Evolutionary conservation across 2,888 invertebrate species (phyloP).

Genomic region (Diaphora mendica): DNA sequence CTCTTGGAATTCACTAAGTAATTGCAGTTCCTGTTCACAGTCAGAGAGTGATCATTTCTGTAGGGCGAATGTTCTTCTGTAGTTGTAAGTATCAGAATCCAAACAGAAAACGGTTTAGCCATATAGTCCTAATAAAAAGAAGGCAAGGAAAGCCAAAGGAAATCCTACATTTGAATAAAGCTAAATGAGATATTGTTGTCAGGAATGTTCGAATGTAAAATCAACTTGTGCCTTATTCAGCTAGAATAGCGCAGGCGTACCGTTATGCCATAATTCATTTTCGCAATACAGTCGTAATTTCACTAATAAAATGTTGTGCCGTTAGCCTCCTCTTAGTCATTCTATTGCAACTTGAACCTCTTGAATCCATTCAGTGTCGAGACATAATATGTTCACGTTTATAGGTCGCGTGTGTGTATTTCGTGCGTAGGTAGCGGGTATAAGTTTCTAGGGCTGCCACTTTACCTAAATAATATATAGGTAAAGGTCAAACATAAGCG

Average conservation of each 20-base stretch:
- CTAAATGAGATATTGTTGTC: slow-evolving; percentile 5
- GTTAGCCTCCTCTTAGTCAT: neutral
- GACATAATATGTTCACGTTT: slow-evolving; percentile 27
- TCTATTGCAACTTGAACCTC: slow-evolving; percentile 19
- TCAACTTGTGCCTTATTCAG: slow-evolving; percentile 22
- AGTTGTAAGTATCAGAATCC: neutral
- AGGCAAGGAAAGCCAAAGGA: neutral
- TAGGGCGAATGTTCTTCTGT: neutral
- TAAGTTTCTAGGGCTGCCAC: slow-evolving; percentile 3
- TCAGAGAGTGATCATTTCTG: too few species aligned
- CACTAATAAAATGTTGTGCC: slow-evolving; percentile 2
- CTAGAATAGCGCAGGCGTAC: neutral
- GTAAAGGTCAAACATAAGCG: neutral
- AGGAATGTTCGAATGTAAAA: slow-evolving; percentile 15
- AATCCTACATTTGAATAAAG: neutral
- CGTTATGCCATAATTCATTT: neutral
- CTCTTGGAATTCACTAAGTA: too few species aligned
- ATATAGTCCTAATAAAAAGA: neutral
- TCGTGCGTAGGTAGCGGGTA: slow-evolving; percentile 1
- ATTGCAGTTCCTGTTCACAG: neutral
- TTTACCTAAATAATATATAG: neutral
- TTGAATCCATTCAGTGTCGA: slow-evolving; percentile 30
- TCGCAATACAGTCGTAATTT: neutral
- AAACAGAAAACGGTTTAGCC: neutral
- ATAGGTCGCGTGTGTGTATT: slow-evolving; percentile 26